Conservation (phyloP, 2,113 vertebrate genomes). For the Lepisosteus oculatus region DNA sequence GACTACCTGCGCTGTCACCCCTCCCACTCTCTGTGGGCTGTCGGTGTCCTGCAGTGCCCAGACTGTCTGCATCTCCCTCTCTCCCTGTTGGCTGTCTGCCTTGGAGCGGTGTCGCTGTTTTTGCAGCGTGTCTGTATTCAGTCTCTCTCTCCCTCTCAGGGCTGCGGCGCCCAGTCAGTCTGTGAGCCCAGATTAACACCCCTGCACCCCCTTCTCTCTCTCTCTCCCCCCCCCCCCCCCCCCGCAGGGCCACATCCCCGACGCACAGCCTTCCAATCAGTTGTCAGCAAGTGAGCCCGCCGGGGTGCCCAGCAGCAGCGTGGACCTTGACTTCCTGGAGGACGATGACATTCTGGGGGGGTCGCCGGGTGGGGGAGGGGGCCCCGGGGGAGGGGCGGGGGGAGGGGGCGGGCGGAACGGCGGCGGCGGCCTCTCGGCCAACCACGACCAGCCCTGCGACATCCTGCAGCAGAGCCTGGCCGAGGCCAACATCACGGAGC, state of each 20-base stretch:
- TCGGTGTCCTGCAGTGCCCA: no score
- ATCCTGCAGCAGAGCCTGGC: conserved; percentile 96
- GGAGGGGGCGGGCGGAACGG: conserved; percentile 61
- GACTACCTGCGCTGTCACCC: no score
- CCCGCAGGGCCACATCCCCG: conserved; percentile 79
- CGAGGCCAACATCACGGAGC: conserved; percentile 96
- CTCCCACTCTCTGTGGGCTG: no score
- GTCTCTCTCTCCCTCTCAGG: no score
- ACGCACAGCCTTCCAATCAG: conserved; percentile 77
- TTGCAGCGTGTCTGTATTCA: no score
- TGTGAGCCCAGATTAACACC: not conserved
- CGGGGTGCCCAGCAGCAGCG: conserved; percentile 75
- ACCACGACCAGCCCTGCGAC: conserved; percentile 85
- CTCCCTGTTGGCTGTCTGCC: not conserved
- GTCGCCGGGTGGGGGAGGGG: conserved; percentile 44
- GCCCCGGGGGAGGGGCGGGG: conserved; percentile 38
- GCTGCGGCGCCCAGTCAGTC: not conserved
- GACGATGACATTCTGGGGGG: conserved; percentile 90
- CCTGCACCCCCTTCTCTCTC: not conserved
- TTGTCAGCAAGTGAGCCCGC: conserved; percentile 68
- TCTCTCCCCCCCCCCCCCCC: conserved; percentile 1
- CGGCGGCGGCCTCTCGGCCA: conserved; percentile 57
- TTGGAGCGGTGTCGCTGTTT: not conserved
- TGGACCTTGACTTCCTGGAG: conserved; percentile 93
- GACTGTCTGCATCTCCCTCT: not conserved